These are phyloP conservation scores for Ornithoptera alexandrae DNA, from an alignment of 2,888 invertebrate species.

Conservation along the genomic window DNA sequence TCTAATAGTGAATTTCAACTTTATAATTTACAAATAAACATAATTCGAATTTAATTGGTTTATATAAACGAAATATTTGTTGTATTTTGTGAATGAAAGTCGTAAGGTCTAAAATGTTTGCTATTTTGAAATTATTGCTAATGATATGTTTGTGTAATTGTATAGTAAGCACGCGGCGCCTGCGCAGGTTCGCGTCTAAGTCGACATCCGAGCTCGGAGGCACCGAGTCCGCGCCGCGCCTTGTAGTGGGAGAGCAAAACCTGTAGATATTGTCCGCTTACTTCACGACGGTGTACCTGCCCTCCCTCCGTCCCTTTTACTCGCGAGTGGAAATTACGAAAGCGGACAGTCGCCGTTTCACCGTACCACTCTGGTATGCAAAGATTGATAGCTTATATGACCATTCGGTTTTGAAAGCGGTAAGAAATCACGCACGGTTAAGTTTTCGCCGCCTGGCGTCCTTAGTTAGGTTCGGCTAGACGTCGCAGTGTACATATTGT, in stretches of 20 bases:
- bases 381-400: slow-evolving; percentile 80
- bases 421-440: slow-evolving; percentile 79
- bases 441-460: slow-evolving; percentile 78
- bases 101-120: too few species aligned
- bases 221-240: slow-evolving; percentile 72
- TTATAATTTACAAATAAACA: slow-evolving; percentile 31
- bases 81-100: too few species aligned
- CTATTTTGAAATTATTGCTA: too few species aligned
- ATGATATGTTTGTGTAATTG: not conserved
- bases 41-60: too few species aligned
- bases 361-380: slow-evolving; percentile 77
- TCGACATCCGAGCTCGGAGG: slow-evolving; percentile 71
- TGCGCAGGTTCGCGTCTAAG: slow-evolving; percentile 60
- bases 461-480: slow-evolving; percentile 69
- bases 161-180: slow-evolving; percentile 41
- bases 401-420: slow-evolving; percentile 78
- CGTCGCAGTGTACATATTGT: slow-evolving; percentile 37
- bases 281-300: slow-evolving; percentile 74
- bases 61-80: too few species aligned
- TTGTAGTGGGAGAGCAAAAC: slow-evolving; percentile 80
- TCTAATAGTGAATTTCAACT: not conserved
- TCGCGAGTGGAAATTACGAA: slow-evolving; percentile 47
- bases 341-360: slow-evolving; percentile 64
- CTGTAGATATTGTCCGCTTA: slow-evolving; percentile 76
- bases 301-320: slow-evolving; percentile 66